Conservation (phyloP, 2,797 vertebrate genomes). For the Parauchenoglanis ngamensis region DNA sequence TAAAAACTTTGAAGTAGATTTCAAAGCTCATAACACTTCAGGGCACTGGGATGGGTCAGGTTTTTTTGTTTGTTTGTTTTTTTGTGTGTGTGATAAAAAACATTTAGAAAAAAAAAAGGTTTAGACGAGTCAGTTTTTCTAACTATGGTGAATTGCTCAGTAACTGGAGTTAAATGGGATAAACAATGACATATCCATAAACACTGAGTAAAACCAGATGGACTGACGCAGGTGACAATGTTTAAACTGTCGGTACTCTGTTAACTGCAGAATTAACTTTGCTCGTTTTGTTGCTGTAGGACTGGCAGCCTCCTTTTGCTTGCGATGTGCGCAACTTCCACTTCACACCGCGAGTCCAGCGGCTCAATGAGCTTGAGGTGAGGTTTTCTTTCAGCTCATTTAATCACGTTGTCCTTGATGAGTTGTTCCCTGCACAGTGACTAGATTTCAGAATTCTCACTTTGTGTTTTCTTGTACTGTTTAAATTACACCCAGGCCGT, state of each 20-base stretch:
- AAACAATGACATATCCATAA: not conserved
- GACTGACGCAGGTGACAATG: not conserved
- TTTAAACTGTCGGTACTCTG: not conserved
- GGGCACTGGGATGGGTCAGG: not conserved
- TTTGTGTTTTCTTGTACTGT: not conserved
- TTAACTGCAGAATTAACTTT: not conserved
- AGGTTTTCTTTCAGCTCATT: conserved; percentile 46
- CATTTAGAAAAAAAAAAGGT: not conserved
- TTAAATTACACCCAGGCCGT: not conserved
- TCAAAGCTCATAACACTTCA: not conserved
- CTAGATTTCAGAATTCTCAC: not conserved
- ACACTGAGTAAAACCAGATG: not conserved
- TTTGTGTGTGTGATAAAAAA: not conserved
- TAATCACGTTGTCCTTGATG: not conserved
- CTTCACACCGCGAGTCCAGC: conserved; percentile 94
- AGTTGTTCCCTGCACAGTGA: too few species aligned
- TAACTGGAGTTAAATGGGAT: not conserved
- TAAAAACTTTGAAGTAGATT: not conserved
- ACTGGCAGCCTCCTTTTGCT: conserved; percentile 98
- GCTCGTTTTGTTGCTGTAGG: conserved; percentile 70
- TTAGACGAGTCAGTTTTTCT: too few species aligned
- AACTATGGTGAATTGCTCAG: not conserved
- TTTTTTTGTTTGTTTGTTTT: too few species aligned
- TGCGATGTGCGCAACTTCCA: conserved; percentile 96
- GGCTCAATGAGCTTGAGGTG: conserved; percentile 97